Evolutionary conservation across 1,140 invertebrate species (phyloP).

Genomic region (Brachionus rotundiformis): DNA sequence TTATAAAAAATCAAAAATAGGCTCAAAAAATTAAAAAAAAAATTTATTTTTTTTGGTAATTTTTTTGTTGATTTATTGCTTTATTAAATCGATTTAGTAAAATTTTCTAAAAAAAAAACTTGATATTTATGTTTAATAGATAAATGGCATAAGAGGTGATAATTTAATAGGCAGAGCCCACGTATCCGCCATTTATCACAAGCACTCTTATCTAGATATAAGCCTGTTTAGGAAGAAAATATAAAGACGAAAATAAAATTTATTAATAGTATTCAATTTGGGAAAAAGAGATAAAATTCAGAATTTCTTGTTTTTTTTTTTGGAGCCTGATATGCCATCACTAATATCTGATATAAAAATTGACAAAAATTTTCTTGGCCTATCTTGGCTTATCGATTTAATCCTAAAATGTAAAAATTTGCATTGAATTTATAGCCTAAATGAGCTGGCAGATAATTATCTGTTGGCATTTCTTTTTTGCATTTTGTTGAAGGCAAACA

Average conservation of each 20-base stretch:
- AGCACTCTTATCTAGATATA: background rate
- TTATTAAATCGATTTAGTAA: background rate
- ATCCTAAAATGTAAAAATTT: background rate
- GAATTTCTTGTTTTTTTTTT: no score
- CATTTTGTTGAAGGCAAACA: background rate
- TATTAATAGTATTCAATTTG: background rate
- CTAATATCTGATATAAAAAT: background rate
- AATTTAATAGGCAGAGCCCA: background rate
- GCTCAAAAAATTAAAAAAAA: background rate
- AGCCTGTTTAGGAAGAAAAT: background rate
- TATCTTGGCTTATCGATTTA: background rate
- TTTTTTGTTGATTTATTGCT: background rate
- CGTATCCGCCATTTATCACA: conserved; percentile 3
- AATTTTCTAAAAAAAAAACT: background rate
- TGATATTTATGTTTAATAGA: background rate
- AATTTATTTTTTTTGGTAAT: no score
- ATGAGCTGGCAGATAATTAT: background rate
- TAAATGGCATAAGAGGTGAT: background rate
- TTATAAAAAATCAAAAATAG: background rate
- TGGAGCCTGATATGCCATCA: background rate
- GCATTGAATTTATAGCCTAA: conserved; percentile 20
- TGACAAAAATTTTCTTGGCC: background rate
- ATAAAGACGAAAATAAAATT: conserved; percentile 1
- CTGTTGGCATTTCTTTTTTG: background rate
- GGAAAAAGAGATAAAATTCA: background rate